Evolutionary conservation across 2,113 vertebrate species (phyloP).

Genomic region (Nerophis lumbriciformis): DNA sequence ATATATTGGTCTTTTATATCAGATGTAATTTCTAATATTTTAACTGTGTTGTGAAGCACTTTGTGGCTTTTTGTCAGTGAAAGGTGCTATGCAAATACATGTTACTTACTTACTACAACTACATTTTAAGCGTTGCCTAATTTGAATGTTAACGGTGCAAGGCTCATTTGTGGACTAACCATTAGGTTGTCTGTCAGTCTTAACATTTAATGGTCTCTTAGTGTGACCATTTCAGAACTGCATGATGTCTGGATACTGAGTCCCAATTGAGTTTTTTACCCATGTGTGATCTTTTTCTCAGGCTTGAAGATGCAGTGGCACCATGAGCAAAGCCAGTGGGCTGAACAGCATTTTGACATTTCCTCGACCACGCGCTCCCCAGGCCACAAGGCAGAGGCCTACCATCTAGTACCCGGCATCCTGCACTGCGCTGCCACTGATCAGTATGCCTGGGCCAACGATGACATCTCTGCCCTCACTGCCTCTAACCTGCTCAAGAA

Average conservation of each 20-base stretch:
- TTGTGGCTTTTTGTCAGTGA: too few species aligned
- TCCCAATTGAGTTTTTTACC: slow-evolving; percentile 3
- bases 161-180: too few species aligned
- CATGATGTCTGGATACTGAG: not conserved
- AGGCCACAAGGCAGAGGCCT: slow-evolving; percentile 95
- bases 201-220: too few species aligned
- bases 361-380: slow-evolving; percentile 94
- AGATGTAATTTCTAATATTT: too few species aligned
- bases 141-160: too few species aligned
- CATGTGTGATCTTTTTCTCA: slow-evolving; percentile 37
- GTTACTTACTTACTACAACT: too few species aligned
- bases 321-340: slow-evolving; percentile 98
- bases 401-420: slow-evolving; percentile 78
- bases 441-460: slow-evolving; percentile 98
- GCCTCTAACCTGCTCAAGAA: slow-evolving; percentile 97
- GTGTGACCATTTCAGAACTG: not conserved
- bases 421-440: slow-evolving; percentile 82
- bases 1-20: too few species aligned
- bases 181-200: too few species aligned
- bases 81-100: too few species aligned
- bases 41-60: too few species aligned
- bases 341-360: slow-evolving; percentile 98
- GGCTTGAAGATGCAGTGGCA: slow-evolving; percentile 99
- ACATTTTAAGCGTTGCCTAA: too few species aligned
- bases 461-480: slow-evolving; percentile 96